Percentiles rank a stretch among this genome's conserved stretches.
phyloP scores from a whole-genome alignment of 2,888 invertebrate genomes.

The Chaitophorus viminalis region DNA sequence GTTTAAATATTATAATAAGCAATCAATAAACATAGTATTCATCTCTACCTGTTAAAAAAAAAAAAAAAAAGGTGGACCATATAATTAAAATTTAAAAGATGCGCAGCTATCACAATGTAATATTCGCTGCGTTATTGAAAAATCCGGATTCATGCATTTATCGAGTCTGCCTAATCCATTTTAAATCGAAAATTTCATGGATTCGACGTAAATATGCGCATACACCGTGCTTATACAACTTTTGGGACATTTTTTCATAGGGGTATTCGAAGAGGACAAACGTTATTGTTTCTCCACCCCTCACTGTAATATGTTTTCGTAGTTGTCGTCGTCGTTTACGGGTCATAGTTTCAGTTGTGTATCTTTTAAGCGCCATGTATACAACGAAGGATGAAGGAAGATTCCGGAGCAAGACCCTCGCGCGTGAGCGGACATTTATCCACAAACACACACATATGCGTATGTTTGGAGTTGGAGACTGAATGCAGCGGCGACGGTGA shows the following conservation, averaged over 20 bases:
- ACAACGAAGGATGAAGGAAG: neutral
- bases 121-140: too few species aligned
- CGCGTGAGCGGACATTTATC: neutral
- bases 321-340: constrained; percentile 19
- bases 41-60: neutral
- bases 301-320: neutral
- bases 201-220: too few species aligned
- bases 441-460: neutral
- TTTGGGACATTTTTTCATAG: neutral
- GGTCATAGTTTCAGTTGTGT: constrained; percentile 48
- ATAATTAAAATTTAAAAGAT: too few species aligned
- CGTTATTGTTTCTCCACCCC: constrained; percentile 6
- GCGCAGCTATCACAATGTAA: too few species aligned
- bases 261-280: constrained; percentile 14
- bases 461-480: constrained; percentile 17
- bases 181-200: too few species aligned
- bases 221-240: too few species aligned
- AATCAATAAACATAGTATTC: neutral
- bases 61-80: neutral
- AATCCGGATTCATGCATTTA: too few species aligned
- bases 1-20: neutral
- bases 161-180: too few species aligned
- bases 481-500: constrained; percentile 1
- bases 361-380: constrained; percentile 12
- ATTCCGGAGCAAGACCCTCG: constrained; percentile 1